Base-by-base conservation (phyloP, 2,888 invertebrate species). In the Nemotelus pantherinus region DNA sequence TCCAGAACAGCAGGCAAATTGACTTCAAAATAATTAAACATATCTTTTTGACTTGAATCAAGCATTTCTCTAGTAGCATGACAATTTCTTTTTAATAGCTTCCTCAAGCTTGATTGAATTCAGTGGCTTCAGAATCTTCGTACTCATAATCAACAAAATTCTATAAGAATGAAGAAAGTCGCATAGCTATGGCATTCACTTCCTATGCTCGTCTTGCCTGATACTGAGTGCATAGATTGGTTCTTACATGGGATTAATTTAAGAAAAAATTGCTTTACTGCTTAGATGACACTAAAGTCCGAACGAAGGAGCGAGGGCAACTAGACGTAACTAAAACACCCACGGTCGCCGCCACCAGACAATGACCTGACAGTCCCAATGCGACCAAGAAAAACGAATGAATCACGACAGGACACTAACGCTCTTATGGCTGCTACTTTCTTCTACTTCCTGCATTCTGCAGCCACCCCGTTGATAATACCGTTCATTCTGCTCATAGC, bases 401-500 rank as follows among this genome's bases (percentile, higher is more conserved):
- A 50, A n/a, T 72, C 72, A 58, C 58, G 39, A 45, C 57, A 72
- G 72, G 72, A 58, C n/a, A 47, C 72, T 55, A 70, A 43, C 53
- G 70, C 70, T 7, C 7, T 41, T 70, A 25, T 25, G 25, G 25
- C 25, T 25, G 25, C 70, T 5, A 44, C 43, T 41, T 25, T 70
- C 25, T 6, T 5, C 0, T 5, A 7, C 63, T 63, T 63, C 39
- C 25, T 41, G 41, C 10, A 5, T 41, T 43, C 43, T 63, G 3
- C 43, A 41, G 41, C 43, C 7, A 39, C 43, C 25, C 63, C 43
- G 43, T 5, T 7, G 5, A 39, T 25, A 25, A 25, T 25, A 43
- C 70, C 25, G 39, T 55, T 70, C 7, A 10, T 4, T n/a, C 39
- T 53, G 47, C 70, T 53, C 43, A 50, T 43, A 70, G 72, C 72